These are phyloP conservation scores for Collichthys lucidus DNA, from an alignment of 2,113 vertebrate genomes.

Conservation along the genomic window DNA sequence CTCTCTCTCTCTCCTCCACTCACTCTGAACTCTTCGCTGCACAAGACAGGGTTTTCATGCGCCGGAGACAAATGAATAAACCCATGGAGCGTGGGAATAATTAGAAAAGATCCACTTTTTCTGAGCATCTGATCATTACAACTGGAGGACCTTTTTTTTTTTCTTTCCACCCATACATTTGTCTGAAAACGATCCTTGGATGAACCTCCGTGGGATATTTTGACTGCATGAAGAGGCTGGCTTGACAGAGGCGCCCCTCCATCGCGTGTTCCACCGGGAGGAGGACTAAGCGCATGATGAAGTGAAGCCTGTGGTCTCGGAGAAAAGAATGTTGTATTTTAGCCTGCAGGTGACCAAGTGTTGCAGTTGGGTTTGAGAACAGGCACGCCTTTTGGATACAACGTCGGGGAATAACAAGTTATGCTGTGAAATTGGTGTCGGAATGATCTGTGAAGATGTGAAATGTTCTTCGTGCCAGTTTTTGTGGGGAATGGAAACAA, in stretches of 20 bases:
- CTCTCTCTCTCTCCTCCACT: constrained; percentile 14
- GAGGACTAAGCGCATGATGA: constrained; percentile 47
- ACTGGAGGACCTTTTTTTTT: constrained; percentile 5
- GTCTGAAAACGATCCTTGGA: neutral
- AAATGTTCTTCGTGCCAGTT: constrained; percentile 25
- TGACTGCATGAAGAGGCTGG: neutral
- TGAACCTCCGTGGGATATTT: constrained; percentile 51
- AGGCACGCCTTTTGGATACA: constrained; percentile 52
- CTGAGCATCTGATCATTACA: neutral
- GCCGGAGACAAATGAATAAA: constrained; percentile 34
- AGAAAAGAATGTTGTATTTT: neutral
- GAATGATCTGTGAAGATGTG: constrained; percentile 29
- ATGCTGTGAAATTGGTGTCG: constrained; percentile 9
- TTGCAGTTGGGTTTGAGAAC: constrained; percentile 30
- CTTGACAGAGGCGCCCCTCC: constrained; percentile 45
- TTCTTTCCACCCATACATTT: neutral
- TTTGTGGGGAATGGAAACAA: neutral
- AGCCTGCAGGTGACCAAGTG: constrained; percentile 51
- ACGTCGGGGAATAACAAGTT: constrained; percentile 46
- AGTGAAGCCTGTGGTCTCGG: constrained; percentile 43
- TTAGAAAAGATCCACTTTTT: constrained; percentile 30
- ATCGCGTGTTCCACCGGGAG: constrained; percentile 55
- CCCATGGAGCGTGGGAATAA: constrained; percentile 29
- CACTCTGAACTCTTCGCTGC: constrained; percentile 55
- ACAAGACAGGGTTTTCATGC: constrained; percentile 50